A percentile compares a stretch with the other conserved stretches of the same genome.
phyloP scores from a whole-genome alignment of 2,888 invertebrate genomes.

The Drosophila aldrichi region DNA sequence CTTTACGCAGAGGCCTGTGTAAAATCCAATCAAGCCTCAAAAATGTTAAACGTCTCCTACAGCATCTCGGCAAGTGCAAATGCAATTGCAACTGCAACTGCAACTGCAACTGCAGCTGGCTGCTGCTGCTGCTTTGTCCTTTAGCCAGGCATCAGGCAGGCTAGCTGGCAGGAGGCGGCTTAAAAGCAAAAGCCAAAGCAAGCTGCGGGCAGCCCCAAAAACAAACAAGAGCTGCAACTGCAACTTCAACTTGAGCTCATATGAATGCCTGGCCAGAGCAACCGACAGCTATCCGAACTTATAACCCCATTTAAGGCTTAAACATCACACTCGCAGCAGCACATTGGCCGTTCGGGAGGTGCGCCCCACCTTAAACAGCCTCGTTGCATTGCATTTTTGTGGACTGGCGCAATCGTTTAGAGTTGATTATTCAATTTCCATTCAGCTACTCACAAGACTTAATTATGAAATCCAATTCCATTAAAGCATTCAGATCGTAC shows the following conservation, averaged over 20 bases:
- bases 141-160: slow-evolving; percentile 2
- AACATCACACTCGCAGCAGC: slow-evolving; percentile 48
- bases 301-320: slow-evolving; percentile 81
- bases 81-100: slow-evolving; percentile 17
- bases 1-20: slow-evolving; percentile 61
- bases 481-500: too few species aligned
- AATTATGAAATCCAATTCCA: too few species aligned
- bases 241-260: slow-evolving; percentile 18
- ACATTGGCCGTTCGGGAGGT: too few species aligned
- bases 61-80: slow-evolving; percentile 8
- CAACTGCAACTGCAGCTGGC: neutral
- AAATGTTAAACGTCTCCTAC: slow-evolving; percentile 75
- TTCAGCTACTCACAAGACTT: too few species aligned
- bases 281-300: slow-evolving; percentile 66
- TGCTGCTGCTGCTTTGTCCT: slow-evolving; percentile 3
- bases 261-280: slow-evolving; percentile 35
- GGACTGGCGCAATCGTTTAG: neutral
- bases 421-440: slow-evolving; percentile 7
- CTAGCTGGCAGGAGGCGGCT: slow-evolving; percentile 26
- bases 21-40: slow-evolving; percentile 82
- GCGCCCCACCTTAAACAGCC: too few species aligned
- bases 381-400: slow-evolving; percentile 12
- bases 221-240: slow-evolving; percentile 51
- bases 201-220: slow-evolving; percentile 68
- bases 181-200: slow-evolving; percentile 78